phyloP scores from a whole-genome alignment of 2,888 invertebrate species.

The Timandra comae region DNA sequence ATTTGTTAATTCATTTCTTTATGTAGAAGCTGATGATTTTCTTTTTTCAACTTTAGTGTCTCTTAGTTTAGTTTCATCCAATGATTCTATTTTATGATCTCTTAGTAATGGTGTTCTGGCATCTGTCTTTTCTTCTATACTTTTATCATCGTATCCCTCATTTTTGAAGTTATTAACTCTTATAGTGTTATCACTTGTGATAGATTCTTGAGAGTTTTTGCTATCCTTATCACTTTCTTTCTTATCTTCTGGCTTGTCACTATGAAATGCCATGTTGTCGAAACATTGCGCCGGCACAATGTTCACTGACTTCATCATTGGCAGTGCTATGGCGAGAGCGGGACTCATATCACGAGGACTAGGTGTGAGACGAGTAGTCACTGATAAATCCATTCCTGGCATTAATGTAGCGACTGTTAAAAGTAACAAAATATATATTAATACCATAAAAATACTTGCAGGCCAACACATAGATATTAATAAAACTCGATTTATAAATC shows the following conservation, averaged over 20 bases:
- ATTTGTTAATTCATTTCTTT: slow-evolving; percentile 27
- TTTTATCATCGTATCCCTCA: slow-evolving; percentile 51
- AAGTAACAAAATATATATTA: slow-evolving; percentile 9
- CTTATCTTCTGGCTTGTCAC: slow-evolving; percentile 47
- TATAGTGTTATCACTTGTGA: slow-evolving; percentile 55
- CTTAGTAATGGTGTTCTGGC: slow-evolving; percentile 62
- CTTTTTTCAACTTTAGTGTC: slow-evolving; percentile 65
- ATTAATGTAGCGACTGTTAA: slow-evolving; percentile 69
- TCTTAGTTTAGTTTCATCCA: slow-evolving; percentile 64
- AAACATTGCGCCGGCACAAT: slow-evolving; percentile 68
- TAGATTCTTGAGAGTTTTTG: slow-evolving; percentile 50
- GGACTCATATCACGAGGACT: slow-evolving; percentile 81
- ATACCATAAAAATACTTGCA: background rate
- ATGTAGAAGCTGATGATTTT: slow-evolving; percentile 71
- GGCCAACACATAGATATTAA: slow-evolving; percentile 3
- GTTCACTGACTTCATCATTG: slow-evolving; percentile 77
- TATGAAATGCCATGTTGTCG: slow-evolving; percentile 69
- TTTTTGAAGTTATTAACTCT: slow-evolving; percentile 58
- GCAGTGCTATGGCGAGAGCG: slow-evolving; percentile 77
- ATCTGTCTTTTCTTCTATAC: slow-evolving; percentile 55
- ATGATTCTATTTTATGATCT: slow-evolving; percentile 69
- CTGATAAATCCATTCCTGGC: slow-evolving; percentile 78
- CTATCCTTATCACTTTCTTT: slow-evolving; percentile 35
- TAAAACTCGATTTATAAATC: slow-evolving; percentile 12
- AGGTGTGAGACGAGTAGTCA: slow-evolving; percentile 80